Evolutionary conservation across 2,888 invertebrate species (phyloP), one percentile per base, ranked within the genome.

Genomic region (Cryptus armator): DNA sequence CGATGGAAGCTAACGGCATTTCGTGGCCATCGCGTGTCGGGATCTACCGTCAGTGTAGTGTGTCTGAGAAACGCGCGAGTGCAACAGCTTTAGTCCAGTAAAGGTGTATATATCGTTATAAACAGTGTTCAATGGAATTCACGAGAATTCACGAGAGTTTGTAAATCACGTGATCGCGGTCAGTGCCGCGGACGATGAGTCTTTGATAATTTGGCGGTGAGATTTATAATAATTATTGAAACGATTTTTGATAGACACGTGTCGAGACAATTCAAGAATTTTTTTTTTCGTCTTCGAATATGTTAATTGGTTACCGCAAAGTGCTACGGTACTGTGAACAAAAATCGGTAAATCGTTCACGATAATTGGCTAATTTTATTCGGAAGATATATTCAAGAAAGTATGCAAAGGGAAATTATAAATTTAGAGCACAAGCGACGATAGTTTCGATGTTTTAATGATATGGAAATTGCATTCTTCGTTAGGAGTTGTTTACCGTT

Each of bases 1-100:
- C 87, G 81, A 24, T 48, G 48, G 81, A 79, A 82, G 68, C 75
- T 92, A 92, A 92, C 92, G 92, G 92, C 87, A 88, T 53, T 86
- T 81, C 80, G 80, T 81, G 66, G 81, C 84, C 82, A 84, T 80
- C 79, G 81, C 79, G 76, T 77, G 76, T 83, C 68, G 76, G 56
- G 72, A 19, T 56, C 24, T 64, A 48, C 70, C 70, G 29, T 72
- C 70, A 70, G 72, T 37, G 59, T 83, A 86, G 87, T 86, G 71
- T 59, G 79, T 70, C 79, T 76, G 71, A 44, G 75, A 64, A 46
- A 76, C 84, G 86, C 84, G 81, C 62, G 76, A 79, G 84, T 68
- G 81, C 62, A 76, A 56, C 76, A 74, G 79, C 70, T 79, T 79
- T 48, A 48, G 9, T 24, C 32, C 43, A 29, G 43, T 59, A 9